phyloP scores from a whole-genome alignment of 2,888 invertebrate genomes.

The Lithophane ornitopus region DNA sequence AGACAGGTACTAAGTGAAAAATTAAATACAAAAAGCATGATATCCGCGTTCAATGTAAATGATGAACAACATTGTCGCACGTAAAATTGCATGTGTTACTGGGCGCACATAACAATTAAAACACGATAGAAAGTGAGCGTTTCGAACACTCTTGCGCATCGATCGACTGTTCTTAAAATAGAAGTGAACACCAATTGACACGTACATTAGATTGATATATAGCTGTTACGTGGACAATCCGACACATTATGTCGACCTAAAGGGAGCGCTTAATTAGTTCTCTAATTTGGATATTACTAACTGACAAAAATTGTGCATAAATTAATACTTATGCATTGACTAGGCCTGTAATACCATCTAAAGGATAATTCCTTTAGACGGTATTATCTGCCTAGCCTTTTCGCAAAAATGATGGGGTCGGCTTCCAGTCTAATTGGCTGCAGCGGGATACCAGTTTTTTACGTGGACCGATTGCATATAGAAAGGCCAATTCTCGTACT shows the following conservation, averaged over 20 bases:
- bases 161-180: conserved; percentile 81
- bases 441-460: not conserved
- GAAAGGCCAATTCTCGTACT: no score
- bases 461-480: not conserved
- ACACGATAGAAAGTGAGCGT: conserved; percentile 88
- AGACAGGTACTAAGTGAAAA: not conserved
- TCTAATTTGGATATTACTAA: conserved; percentile 8
- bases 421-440: not conserved
- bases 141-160: conserved; percentile 80
- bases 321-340: no score
- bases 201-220: conserved; percentile 78
- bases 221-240: conserved; percentile 64
- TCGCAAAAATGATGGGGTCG: not conserved
- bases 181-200: conserved; percentile 82
- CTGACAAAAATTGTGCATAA: not conserved
- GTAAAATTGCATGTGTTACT: conserved; percentile 89
- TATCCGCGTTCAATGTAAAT: conserved; percentile 81
- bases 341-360: no score
- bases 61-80: conserved; percentile 85
- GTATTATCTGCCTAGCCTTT: not conserved
- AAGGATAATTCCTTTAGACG: no score
- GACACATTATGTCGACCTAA: conserved; percentile 40
- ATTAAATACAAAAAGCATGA: conserved; percentile 59
- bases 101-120: conserved; percentile 89
- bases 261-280: conserved; percentile 31